Base-by-base conservation (phyloP, 2,113 vertebrate genomes). In the Pelecanoides urinatrix region DNA sequence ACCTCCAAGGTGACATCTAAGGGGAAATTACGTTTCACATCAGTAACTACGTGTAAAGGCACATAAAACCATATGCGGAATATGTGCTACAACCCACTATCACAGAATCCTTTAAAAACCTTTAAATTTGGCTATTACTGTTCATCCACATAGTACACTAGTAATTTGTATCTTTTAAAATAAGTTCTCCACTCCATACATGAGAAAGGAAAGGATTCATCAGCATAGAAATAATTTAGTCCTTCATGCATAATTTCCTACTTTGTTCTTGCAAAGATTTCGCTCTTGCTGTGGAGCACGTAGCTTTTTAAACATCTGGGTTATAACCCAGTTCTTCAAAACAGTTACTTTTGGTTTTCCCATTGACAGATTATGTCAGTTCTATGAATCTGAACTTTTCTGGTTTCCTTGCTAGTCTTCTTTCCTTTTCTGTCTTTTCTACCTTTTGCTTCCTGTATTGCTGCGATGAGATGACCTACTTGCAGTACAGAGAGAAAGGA, bases 1-100 rank as follows among this genome's bases (percentile, higher is more conserved):
- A 91, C 80, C 75, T 87, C 75, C 83, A 92, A 92, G 81, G 94
- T 68, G 63, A 92, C 50, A 68, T 40, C 61, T 78, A 79, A 84
- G 44, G 77, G 68, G 75, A 96, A 96, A 77, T 78, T 79, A 61
- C 0, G 3, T n/a, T 75, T 92, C 3, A 3, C 78, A 84, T 56
- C 72, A 86, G 23, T 59, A 73, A 65, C 32, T 52, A 75, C 79
- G 58, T 30, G 45, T 32, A 71, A 83, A 84, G 36, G 42, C 58
- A 90, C 61, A 59, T 22, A 22, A 67, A 84, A 87, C 47, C 0
- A 0, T 5, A 17, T 11, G 63, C 0, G 3, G 32, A 71, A 72
- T 75, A 86, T 6, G 27, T 53, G 52, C 34, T 63, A 76, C 92
- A 85, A 81, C 8, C 73, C 55, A 15, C 50, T 68, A 7, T 4